A percentile compares a stretch with the other conserved stretches of the same genome.
phyloP scores from a whole-genome alignment of 1,140 invertebrate species.

The Formica selysi region DNA sequence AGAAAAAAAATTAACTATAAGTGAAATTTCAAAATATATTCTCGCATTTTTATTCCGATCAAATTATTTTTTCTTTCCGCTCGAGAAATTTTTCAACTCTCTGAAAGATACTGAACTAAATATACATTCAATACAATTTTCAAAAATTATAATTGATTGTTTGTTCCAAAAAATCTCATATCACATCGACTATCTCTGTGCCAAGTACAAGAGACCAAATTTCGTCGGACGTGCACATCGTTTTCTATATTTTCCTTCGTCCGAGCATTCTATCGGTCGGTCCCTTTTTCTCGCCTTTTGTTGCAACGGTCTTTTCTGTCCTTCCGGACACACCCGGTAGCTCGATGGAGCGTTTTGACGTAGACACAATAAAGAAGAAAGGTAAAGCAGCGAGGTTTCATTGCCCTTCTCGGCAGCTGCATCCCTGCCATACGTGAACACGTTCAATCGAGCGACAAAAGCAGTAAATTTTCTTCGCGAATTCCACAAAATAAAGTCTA shows the following conservation, averaged over 20 bases:
- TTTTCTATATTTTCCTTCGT: constrained; percentile 17
- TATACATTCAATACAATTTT: neutral
- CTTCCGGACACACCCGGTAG: constrained; percentile 44
- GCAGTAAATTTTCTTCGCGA: constrained; percentile 19
- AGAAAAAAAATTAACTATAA: neutral
- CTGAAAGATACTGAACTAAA: neutral
- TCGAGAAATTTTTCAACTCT: neutral
- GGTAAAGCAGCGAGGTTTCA: constrained; percentile 72
- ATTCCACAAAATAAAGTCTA: constrained; percentile 36
- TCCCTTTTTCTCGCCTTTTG: neutral
- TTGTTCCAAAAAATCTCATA: neutral
- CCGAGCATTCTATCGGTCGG: neutral
- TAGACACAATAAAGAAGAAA: constrained; percentile 73
- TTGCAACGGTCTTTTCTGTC: constrained; percentile 60
- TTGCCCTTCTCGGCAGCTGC: constrained; percentile 73
- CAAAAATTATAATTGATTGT: neutral
- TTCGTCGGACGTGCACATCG: neutral
- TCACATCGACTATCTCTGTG: neutral
- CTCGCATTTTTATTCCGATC: neutral
- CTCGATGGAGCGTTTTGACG: constrained; percentile 67
- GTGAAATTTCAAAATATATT: neutral
- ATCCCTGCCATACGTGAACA: constrained; percentile 45
- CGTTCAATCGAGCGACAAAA: constrained; percentile 68
- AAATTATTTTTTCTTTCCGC: neutral
- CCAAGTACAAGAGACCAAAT: neutral